Conservation (phyloP, 2,113 vertebrate species). For the Machaerirhynchus nigripectus region DNA sequence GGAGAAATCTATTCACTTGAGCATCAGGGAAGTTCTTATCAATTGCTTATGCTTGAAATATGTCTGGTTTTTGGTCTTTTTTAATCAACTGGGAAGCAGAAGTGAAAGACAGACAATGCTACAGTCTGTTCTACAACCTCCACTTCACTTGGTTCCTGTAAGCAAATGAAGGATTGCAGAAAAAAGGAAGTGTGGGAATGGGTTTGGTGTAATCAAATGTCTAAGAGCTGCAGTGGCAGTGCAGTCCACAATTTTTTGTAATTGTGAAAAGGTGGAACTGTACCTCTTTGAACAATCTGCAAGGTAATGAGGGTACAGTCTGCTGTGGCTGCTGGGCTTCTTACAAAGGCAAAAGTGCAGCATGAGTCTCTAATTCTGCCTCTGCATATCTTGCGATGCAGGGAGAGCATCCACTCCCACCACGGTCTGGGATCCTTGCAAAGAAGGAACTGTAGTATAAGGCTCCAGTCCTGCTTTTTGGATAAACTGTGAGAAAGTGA, state of each 20-base stretch:
- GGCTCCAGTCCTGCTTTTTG: constrained; percentile 49
- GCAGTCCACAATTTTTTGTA: background rate
- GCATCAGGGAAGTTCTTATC: background rate
- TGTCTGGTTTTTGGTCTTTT: background rate
- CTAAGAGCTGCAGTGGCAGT: background rate
- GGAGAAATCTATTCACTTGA: background rate
- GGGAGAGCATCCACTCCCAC: background rate
- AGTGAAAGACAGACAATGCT: background rate
- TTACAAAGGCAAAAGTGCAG: background rate
- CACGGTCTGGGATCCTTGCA: background rate
- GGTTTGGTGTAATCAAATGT: background rate
- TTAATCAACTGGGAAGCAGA: background rate
- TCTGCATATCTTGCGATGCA: background rate
- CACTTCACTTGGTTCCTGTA: background rate
- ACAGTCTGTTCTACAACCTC: background rate
- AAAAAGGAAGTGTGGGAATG: background rate
- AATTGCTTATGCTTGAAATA: background rate
- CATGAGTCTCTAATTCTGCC: background rate
- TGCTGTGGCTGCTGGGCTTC: background rate
- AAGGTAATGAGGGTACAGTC: background rate
- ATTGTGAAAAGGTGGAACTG: background rate
- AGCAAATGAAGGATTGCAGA: background rate
- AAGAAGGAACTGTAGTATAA: background rate
- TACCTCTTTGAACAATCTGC: background rate
- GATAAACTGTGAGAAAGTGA: constrained; percentile 78